Base-by-base conservation (phyloP, 2,113 vertebrate genomes). In the Anarhynchus alexandrinus region DNA sequence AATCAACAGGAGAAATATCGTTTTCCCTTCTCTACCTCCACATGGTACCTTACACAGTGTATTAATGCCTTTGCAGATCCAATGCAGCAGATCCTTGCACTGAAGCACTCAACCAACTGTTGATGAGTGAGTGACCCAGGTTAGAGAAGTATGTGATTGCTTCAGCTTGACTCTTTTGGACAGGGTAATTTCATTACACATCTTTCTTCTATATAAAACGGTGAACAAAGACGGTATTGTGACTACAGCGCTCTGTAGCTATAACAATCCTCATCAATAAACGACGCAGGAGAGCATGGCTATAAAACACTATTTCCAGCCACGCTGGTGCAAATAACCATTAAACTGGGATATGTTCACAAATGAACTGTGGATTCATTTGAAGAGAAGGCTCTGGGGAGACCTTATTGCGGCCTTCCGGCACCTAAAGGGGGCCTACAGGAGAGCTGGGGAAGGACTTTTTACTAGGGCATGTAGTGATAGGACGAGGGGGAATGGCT, bases 321-420 rank as follows among this genome's bases (percentile, higher is more conserved):
- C 78, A 88, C 13, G 16, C 55, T 83, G 58, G 43, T 85, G 66
- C 34, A 59, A 51, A 76, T n/a, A 83, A 43, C 18, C 26, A 58
- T 57, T 72, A 73, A 84, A 85, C 29, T 38, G 26, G 47, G 36
- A 54, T 86, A 77, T 12, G 25, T 40, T 72, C 71, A 88, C 61
- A 93, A 80, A 96, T 15, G 57, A 95, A 97, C 84, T 78, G 73
- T 29, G 18, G 81, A 98, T n/a, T n/a, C n/a, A n/a, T n/a, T n/a
- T n/a, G n/a, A n/a, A n/a, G n/a, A n/a, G n/a, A n/a, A n/a, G n/a
- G n/a, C n/a, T n/a, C n/a, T n/a, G n/a, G n/a, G n/a, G n/a, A n/a
- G n/a, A n/a, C n/a, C n/a, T n/a, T n/a, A n/a, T n/a, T n/a, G n/a
- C n/a, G n/a, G n/a, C n/a, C n/a, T n/a, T n/a, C n/a, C n/a, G n/a